Evolutionary conservation across 2,888 invertebrate genomes (phyloP), one percentile per base, ranked within the genome.

Genomic region (Clusia tigrina): DNA sequence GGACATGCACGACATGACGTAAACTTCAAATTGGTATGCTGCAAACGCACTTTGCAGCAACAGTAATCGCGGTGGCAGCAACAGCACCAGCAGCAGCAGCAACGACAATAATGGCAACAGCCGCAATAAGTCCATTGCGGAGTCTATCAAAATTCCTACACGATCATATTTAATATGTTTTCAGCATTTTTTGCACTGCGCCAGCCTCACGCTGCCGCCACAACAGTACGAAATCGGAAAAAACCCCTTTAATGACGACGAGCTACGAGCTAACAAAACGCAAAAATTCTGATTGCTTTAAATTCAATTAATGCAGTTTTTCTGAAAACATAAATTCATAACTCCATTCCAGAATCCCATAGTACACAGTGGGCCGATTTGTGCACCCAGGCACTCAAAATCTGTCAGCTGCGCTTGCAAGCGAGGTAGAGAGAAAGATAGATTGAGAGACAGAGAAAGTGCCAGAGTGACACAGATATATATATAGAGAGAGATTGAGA

Each of bases 91-190:
- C 73, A 68, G 69, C 67, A 69, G 69, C 55, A 22, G 24, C 25
- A 24, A 25, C 12, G 17, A 18, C 37, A 10, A n/a, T n/a, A n/a
- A n/a, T n/a, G n/a, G n/a, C n/a, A n/a, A n/a, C n/a, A n/a, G n/a
- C 12, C 32, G 42, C 48, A 48, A n/a, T n/a, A n/a, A n/a, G 48
- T 48, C 37, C 53, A 57, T 54, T 24, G 25, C 26, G 56, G 46
- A 68, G 68, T 66, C 66, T 63, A 68, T 68, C 60, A 66, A 66
- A 68, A 68, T 68, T 64, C 68, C 66, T 63, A 56, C 66, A 68
- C 61, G 66, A 60, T 55, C 56, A 54, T 54, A 60, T 61, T 65
- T 63, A 64, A 61, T 59, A 64, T 67, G 64, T 65, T 61, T 57
- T 53, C 53, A 67, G 58, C 67, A 65, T 61, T 57, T 62, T 57